A percentile compares a stretch with the other conserved stretches of the same genome.
Conservation (phyloP, 2,888 invertebrate species). For the Cantharis lateralis region DNA sequence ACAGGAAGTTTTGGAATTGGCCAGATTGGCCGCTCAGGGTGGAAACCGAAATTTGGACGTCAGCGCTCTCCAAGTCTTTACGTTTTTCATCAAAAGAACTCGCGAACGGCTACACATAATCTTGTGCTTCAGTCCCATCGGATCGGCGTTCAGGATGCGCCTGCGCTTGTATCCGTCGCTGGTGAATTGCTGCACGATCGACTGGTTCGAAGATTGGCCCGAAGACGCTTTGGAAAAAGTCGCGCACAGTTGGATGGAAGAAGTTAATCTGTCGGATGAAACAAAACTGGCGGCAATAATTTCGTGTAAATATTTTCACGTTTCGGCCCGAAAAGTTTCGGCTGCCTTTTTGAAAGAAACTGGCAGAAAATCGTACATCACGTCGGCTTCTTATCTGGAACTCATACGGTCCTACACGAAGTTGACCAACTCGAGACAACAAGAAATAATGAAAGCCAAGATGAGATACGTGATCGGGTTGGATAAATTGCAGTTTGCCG, state of each 20-base stretch:
- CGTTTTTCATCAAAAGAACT: constrained; percentile 78
- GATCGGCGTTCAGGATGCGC: constrained; percentile 76
- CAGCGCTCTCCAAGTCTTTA: constrained; percentile 72
- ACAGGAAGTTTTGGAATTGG: constrained; percentile 81
- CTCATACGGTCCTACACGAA: constrained; percentile 77
- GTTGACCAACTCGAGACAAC: constrained; percentile 73
- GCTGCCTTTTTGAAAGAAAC: constrained; percentile 66
- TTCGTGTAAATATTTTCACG: constrained; percentile 89
- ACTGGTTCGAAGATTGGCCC: constrained; percentile 91
- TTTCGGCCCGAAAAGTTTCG: constrained; percentile 70
- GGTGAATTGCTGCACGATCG: constrained; percentile 87
- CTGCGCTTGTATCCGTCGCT: constrained; percentile 81
- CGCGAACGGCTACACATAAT: constrained; percentile 81
- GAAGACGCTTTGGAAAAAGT: constrained; percentile 83
- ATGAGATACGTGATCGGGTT: constrained; percentile 64
- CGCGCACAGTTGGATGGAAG: constrained; percentile 76
- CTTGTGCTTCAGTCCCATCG: constrained; percentile 85
- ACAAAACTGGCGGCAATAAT: constrained; percentile 69
- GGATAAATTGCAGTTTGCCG: constrained; percentile 78
- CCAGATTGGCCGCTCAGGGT: constrained; percentile 72
- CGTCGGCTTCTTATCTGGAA: constrained; percentile 84
- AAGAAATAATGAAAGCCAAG: constrained; percentile 73
- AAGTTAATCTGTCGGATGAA: constrained; percentile 71
- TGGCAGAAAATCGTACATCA: constrained; percentile 78
- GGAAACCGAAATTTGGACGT: constrained; percentile 83